Conservation (phyloP, 2,888 invertebrate genomes). For the Hydroisotoma schaefferi region DNA sequence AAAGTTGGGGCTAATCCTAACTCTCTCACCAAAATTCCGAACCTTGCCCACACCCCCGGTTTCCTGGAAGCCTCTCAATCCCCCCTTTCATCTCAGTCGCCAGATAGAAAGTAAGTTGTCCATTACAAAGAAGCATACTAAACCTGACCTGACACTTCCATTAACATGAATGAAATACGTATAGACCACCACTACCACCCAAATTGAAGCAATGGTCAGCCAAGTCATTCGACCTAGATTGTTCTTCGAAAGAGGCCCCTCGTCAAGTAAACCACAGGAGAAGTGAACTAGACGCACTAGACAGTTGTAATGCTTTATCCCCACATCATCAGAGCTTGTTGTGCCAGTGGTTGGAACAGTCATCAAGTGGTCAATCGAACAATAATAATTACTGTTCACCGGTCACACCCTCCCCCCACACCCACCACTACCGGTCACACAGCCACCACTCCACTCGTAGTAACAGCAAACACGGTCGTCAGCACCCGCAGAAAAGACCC, state of each 20-base stretch:
- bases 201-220: conserved; percentile 45
- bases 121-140: not conserved
- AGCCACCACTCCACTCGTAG: conserved; percentile 16
- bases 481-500: conserved; percentile 18
- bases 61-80: too few species aligned
- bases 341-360: conserved; percentile 47
- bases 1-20: too few species aligned
- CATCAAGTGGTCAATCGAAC: conserved; percentile 7
- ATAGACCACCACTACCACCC: conserved; percentile 46
- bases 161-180: too few species aligned
- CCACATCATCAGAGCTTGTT: conserved; percentile 17
- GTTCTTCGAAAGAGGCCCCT: conserved; percentile 25
- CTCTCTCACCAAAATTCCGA: too few species aligned
- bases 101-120: conserved; percentile 11
- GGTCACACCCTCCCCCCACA: conserved; percentile 13
- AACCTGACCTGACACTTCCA: too few species aligned
- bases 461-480: conserved; percentile 15
- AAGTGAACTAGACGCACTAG: not conserved
- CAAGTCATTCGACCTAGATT: conserved; percentile 44
- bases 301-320: not conserved
- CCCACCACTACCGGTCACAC: conserved; percentile 9
- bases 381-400: conserved; percentile 6
- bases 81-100: conserved; percentile 6
- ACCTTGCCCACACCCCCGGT: too few species aligned
- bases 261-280: conserved; percentile 2